Base-by-base conservation (phyloP, 2,113 vertebrate species). In the Turdus rufiventris region DNA sequence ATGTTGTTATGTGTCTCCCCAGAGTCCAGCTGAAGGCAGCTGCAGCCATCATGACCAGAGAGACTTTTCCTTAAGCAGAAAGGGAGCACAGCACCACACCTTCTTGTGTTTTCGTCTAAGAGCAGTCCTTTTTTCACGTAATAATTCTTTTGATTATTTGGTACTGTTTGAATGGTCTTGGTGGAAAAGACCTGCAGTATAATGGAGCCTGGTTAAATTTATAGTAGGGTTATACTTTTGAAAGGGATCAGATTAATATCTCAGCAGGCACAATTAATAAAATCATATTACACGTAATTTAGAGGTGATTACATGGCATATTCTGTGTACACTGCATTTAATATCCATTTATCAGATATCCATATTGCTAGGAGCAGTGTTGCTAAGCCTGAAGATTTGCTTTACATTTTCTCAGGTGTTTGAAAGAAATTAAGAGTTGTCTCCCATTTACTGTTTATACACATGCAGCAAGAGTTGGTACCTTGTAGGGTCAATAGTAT, bases 21-120 rank as follows among this genome's bases (percentile, higher is more conserved):
- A 50, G 31, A 57, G 21, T 7, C 14, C 58, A 36, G 1, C 12
- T 56, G 43, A 23, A 65, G 58, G 21, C 34, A 65, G 31, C 12
- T 42, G 36, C 42, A 65, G 43, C 18, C 26, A 28, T 34, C 43
- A 50, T 0, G 0, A 43, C 3, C 36, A 38, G 12, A 0, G 0
- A n/a, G 42, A 48, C 42, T 29, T 65, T 50, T 62, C 10, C 29
- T 38, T 66, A 51, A 73, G 36, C 12, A 58, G 10, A 51, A 73
- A 43, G 12, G 1, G 4, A 51, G 15, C 6, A 24, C 26, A 80
- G 2, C 33, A 58, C 9, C 12, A 36, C 26, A 28, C 18, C 9
- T 56, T 40, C 19, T 33, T 36, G 9, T 42, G 7, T 43, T 20
- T 21, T 21, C 38, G 28, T 25, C 9, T 62, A 66, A 29, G 20